Percentiles rank a stretch among this genome's conserved stretches.
Evolutionary conservation across 2,888 invertebrate genomes (phyloP).

Genomic region (Atrina japonica): DNA sequence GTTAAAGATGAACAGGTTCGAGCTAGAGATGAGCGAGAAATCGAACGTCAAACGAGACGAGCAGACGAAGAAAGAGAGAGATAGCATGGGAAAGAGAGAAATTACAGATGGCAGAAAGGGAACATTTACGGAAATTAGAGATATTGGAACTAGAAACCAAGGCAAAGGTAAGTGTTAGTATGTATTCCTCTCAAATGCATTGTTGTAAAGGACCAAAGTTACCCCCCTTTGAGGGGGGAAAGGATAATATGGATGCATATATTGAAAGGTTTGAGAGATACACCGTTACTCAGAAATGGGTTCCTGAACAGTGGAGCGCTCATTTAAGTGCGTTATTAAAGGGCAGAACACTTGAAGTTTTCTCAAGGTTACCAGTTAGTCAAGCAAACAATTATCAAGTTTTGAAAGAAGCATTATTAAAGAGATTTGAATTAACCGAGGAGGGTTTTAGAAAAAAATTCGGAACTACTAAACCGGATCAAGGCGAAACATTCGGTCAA

Average conservation of each 20-base stretch:
- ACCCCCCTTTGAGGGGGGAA: constrained; percentile 21
- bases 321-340: constrained; percentile 37
- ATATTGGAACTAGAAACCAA: neutral
- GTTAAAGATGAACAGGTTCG: constrained; percentile 8
- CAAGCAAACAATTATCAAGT: constrained; percentile 33
- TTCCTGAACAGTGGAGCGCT: constrained; percentile 26
- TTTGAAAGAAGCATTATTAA: constrained; percentile 15
- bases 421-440: constrained; percentile 38
- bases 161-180: neutral
- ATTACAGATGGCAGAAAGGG: constrained; percentile 6
- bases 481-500: constrained; percentile 37
- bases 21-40: constrained; percentile 4
- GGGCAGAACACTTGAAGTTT: constrained; percentile 40
- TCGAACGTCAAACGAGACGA: neutral
- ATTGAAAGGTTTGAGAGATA: constrained; percentile 28
- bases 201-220: constrained; percentile 12
- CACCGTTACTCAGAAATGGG: constrained; percentile 18
- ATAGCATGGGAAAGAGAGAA: neutral
- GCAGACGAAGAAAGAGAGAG: neutral
- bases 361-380: constrained; percentile 22
- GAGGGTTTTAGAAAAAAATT: constrained; percentile 41
- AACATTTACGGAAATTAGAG: constrained; percentile 11
- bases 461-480: constrained; percentile 20
- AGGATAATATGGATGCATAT: constrained; percentile 28
- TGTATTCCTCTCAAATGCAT: neutral